Evolutionary conservation across 2,797 vertebrate species (phyloP), one percentile per base, ranked within the genome.

Genomic region (Siniperca scherzeri): DNA sequence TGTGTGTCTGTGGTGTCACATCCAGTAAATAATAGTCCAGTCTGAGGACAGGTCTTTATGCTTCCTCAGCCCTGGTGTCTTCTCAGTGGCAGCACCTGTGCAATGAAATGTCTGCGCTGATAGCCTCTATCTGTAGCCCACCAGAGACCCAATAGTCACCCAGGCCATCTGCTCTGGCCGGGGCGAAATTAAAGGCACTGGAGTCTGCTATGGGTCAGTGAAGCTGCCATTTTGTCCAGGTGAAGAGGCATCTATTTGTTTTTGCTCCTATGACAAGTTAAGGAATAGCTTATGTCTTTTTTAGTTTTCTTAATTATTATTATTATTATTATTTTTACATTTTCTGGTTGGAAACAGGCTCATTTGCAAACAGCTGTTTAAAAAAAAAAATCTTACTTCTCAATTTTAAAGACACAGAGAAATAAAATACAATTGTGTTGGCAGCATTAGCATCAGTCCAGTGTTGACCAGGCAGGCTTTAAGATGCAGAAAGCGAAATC

Each of bases 171-270:
- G 91, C 90, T 89, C 80, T 83, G 88, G 93, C 91, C 88, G 59
- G 90, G 72, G 87, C 74, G 83, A 93, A 93, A 90, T 93, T 70
- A 94, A 96, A 97, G 96, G 96, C 96, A 96, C 95, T 94, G 93
- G 94, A 94, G 94, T 96, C 93, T 95, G 86, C 90, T 88, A 85
- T 92, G 93, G 88, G 91, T 94, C 92, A 93, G 90, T 93, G 92
- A 95, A 95, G 93, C 94, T 94, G 94, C 93, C 90, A 62, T 77
- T 75, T 87, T 78, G 59, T 90, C 86, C 84, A 83, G 77, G 69
- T 82, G 79, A 87, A 84, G 87, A 91, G 82, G 86, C 88, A 57
- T 78, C 85, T 85, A 81, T 78, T 78, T 70, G 83, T 75, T 83
- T 88, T 68, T 10, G 13, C 74, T 87, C 78, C 70, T 74, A 70